Conservation (phyloP, 2,113 vertebrate genomes). For the Sarotherodon lohbergeri region DNA sequence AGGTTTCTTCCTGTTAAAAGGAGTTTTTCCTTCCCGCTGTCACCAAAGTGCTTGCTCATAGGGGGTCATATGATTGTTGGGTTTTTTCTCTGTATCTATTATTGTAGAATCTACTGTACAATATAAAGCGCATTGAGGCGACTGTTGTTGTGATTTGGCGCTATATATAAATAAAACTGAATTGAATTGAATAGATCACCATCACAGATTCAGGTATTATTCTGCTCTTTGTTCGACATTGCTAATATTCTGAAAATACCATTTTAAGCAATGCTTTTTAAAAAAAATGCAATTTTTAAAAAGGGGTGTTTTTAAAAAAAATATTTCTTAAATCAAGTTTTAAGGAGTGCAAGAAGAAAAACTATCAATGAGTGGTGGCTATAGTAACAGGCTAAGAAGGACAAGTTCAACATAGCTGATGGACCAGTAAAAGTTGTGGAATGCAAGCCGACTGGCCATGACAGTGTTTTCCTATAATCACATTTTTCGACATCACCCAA, state of each 20-base stretch:
- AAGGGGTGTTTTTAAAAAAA: fast-evolving
- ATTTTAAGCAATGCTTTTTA: not conserved
- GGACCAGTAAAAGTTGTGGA: not conserved
- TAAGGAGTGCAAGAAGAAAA: not conserved
- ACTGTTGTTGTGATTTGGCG: no score
- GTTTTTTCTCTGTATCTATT: no score
- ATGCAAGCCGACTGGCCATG: not conserved
- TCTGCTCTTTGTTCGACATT: not conserved
- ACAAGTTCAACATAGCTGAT: not conserved
- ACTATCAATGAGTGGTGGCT: not conserved
- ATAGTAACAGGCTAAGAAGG: not conserved
- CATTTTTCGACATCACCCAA: not conserved
- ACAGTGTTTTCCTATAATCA: not conserved
- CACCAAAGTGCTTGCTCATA: no score
- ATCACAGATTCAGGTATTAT: fast-evolving
- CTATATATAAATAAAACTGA: no score
- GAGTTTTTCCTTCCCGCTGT: no score
- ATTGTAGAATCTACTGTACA: no score
- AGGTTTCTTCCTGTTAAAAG: no score
- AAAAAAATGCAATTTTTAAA: not conserved
- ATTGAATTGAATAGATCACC: not conserved
- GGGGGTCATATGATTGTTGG: no score
- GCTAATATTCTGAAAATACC: not conserved
- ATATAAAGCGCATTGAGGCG: no score
- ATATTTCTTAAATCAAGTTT: not conserved